These are phyloP conservation scores for Pogona vitticeps DNA, from an alignment of 2,113 vertebrate species.

Conservation along the genomic window DNA sequence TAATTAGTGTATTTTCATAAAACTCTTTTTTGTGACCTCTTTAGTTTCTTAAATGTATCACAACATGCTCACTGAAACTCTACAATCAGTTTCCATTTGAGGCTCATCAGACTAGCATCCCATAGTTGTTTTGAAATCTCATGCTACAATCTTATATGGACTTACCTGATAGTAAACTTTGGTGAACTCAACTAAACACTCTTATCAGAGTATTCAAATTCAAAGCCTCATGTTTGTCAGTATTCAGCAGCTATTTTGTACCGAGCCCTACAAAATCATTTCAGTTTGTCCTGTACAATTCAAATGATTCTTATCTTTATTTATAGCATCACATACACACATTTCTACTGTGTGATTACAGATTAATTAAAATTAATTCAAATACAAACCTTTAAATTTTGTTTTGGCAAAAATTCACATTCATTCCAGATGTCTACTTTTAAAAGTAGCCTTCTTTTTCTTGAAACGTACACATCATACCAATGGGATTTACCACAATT, in stretches of 20 bases:
- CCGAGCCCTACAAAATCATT: no score
- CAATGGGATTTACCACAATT: no score
- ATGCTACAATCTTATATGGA: background rate
- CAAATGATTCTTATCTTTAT: background rate
- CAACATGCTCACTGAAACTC: background rate
- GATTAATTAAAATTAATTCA: background rate
- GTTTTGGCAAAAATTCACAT: background rate
- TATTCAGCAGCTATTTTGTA: background rate
- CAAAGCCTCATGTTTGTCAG: background rate
- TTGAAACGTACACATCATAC: background rate
- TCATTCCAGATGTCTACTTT: background rate
- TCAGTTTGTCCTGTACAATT: background rate
- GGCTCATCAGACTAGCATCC: background rate
- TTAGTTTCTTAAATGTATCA: background rate
- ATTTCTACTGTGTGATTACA: background rate
- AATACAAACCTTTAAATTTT: background rate
- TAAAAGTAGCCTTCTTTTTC: background rate
- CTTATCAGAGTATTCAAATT: background rate
- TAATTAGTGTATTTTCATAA: constrained; percentile 3
- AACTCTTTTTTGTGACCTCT: background rate
- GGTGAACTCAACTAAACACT: background rate
- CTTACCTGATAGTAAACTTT: background rate
- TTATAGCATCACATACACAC: background rate
- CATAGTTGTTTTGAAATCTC: background rate
- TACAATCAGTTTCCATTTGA: background rate